phyloP scores from a whole-genome alignment of 1,140 invertebrate genomes.

The Amphibalanus amphitrite region DNA sequence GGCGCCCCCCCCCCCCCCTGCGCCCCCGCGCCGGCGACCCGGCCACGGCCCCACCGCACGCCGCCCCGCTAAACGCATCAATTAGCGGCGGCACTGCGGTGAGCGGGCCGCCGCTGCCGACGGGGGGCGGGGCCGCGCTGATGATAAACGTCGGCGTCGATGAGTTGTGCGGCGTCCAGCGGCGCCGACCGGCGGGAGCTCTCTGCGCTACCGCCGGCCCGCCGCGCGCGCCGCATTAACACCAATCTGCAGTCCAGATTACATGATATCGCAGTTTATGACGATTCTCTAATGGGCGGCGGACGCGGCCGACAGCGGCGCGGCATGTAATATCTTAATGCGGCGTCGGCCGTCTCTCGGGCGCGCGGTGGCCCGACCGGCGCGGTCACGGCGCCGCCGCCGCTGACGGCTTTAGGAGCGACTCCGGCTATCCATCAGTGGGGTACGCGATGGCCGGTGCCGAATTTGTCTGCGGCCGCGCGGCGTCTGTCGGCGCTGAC shows the following conservation, averaged over 20 bases:
- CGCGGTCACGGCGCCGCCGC: too few relatives aligned
- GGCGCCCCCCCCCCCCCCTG: too few relatives aligned
- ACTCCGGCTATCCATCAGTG: not conserved
- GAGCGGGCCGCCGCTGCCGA: too few relatives aligned
- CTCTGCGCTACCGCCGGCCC: not conserved
- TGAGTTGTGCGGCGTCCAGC: not conserved
- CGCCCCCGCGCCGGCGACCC: too few relatives aligned
- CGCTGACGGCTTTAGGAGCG: not conserved
- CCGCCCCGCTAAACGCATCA: not conserved
- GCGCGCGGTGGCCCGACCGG: too few relatives aligned
- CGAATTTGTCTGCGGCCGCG: not conserved
- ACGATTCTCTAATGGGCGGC: not conserved
- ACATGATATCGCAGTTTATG: not conserved
- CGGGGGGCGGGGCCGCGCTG: too few relatives aligned
- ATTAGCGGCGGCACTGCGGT: not conserved
- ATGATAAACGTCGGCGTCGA: not conserved
- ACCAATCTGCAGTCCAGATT: conserved; percentile 1
- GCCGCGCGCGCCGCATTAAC: not conserved
- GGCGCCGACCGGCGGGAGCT: too few relatives aligned
- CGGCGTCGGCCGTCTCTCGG: too few relatives aligned
- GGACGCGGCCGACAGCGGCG: not conserved
- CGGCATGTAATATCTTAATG: not conserved
- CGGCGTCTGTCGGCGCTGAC: too few relatives aligned
- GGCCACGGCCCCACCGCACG: not conserved
- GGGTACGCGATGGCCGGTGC: not conserved